A percentile compares a stretch with the other conserved stretches of the same genome.
Evolutionary conservation across 2,888 invertebrate species (phyloP).

Genomic region (Ischnus inquisitorius): DNA sequence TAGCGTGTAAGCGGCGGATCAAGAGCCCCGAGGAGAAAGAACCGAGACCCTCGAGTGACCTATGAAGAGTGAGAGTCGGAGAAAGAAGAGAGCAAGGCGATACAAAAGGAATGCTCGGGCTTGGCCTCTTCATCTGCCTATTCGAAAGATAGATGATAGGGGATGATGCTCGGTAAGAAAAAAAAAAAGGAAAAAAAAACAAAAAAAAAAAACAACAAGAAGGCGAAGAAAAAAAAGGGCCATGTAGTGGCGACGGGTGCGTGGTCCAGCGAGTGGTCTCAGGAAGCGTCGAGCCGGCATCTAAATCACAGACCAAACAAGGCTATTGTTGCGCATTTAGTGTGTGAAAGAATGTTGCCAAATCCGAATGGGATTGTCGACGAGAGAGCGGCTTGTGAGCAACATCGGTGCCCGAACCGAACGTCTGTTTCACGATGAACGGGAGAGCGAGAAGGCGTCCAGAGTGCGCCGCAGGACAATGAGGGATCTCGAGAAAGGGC

Average conservation of each 20-base stretch:
- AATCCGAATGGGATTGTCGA: conserved; percentile 74
- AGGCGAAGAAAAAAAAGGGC: conserved; percentile 48
- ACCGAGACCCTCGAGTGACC: conserved; percentile 44
- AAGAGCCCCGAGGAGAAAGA: conserved; percentile 63
- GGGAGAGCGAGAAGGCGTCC: conserved; percentile 40
- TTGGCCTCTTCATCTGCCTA: conserved; percentile 70
- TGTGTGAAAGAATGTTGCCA: conserved; percentile 84
- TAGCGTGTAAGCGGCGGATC: conserved; percentile 66
- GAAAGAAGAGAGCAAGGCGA: conserved; percentile 51
- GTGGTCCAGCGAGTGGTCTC: conserved; percentile 54
- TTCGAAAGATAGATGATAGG: conserved; percentile 74
- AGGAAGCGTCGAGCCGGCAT: conserved; percentile 74
- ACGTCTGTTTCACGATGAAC: conserved; percentile 61
- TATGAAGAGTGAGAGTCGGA: conserved; percentile 45
- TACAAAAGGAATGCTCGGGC: conserved; percentile 71
- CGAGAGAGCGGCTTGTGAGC: conserved; percentile 35
- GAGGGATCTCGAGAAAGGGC: conserved; percentile 69
- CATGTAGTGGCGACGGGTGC: conserved; percentile 57
- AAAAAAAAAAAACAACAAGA: conserved; percentile 70
- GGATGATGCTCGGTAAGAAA: conserved; percentile 66
- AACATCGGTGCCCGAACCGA: conserved; percentile 45
- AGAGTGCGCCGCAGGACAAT: conserved; percentile 64
- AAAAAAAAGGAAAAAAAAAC: conserved; percentile 60
- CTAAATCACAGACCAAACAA: conserved; percentile 84
- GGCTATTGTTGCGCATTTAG: conserved; percentile 84